Conservation (phyloP, 2,113 vertebrate species). For the Tetrao urogallus region DNA sequence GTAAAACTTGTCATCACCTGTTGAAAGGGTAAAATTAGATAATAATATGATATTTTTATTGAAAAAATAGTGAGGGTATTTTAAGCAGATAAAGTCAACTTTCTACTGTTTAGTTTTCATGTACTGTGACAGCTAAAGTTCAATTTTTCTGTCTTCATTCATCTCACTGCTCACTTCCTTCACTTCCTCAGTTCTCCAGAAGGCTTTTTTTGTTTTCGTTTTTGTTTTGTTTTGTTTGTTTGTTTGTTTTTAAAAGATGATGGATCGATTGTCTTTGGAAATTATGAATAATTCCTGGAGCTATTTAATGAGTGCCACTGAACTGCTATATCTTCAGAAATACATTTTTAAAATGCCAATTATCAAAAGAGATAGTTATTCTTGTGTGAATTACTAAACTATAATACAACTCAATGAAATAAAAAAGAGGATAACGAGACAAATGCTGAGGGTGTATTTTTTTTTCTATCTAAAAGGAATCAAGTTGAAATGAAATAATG, state of each 20-base stretch:
- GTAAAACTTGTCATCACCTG: not conserved
- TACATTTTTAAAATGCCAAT: not conserved
- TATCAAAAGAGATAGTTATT: not conserved
- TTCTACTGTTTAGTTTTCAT: not conserved
- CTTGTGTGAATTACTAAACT: not conserved
- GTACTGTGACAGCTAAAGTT: not conserved
- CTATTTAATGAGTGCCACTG: not conserved
- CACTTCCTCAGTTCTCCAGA: not conserved
- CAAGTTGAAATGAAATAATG: slow-evolving; percentile 3
- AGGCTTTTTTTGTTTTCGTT: not conserved
- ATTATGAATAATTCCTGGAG: not conserved
- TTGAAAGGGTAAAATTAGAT: not conserved
- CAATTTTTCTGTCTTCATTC: not conserved
- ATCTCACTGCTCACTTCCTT: not conserved
- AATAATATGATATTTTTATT: not conserved
- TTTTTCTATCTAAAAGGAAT: not conserved
- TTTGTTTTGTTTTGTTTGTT: too few relatives aligned
- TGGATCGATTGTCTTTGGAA: not conserved
- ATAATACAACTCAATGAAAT: not conserved
- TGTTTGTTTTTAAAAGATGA: not conserved
- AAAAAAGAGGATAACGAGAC: not conserved
- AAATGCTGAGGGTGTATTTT: not conserved
- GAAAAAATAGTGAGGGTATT: not conserved
- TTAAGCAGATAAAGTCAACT: not conserved
- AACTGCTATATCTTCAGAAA: not conserved